Base-by-base conservation (phyloP, 2,888 invertebrate species). In the Macrophya alboannulata region DNA sequence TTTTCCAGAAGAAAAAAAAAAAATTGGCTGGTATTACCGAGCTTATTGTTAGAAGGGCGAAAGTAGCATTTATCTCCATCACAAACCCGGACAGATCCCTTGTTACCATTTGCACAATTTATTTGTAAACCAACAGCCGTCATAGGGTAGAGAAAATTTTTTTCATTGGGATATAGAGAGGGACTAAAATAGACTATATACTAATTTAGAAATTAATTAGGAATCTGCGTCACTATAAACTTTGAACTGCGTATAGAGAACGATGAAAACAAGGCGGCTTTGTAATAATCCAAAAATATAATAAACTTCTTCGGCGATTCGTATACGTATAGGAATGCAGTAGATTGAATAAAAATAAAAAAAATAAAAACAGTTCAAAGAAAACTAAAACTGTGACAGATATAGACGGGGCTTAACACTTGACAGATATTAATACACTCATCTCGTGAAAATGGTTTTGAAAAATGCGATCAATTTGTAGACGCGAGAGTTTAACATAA, bases 391-490 rank as follows among this genome's bases (percentile, higher is more conserved):
- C 62, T 21, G 9, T 40, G 81, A 62, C 62, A 31, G 51, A 77
- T 77, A 81, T 62, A 43, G 81, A 81, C 81, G 40, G 21, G 62
- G 51, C 21, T 81, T 43, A 31, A 62, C 17, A 81, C 21, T 51
- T 17, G 81, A 62, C 81, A 81, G 81, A 81, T 81, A 81, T 81
- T 81, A 81, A 81, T 81, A 59, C 48, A 71, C 68, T 83, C 83
- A 31, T 68, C 31, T 48, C n/a, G 65, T 21, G 43, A 68, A 51
- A 83, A 68, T 83, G 31, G 3, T 83, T 37, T n/a, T 68, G 68
- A 83, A 83, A 83, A 83, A 83, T 68, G 5, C 21, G 17, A 17
- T 45, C 83, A 21, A 68, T 68, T 68, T 83, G 65, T 83, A 43
- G 1, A 65, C 51, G 59, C 9, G 0, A 25, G 37, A 48, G 12